Conservation (phyloP, 2,797 vertebrate species). For the Melanotaenia boesemani region DNA sequence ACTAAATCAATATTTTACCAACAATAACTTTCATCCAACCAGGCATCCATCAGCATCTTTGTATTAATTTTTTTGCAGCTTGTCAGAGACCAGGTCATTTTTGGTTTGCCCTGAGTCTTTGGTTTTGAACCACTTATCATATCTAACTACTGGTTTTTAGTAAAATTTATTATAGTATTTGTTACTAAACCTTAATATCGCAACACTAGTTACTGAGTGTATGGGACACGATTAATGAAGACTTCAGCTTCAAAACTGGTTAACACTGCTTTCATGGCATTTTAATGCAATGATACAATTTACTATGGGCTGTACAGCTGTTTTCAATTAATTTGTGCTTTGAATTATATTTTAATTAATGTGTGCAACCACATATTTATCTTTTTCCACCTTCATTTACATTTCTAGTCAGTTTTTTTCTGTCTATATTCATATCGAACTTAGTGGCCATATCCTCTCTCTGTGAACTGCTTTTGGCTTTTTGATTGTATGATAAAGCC, state of each 20-base stretch:
- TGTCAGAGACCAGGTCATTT: no score
- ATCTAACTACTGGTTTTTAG: no score
- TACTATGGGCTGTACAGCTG: background rate
- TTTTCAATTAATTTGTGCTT: background rate
- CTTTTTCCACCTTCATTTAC: background rate
- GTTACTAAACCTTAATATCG: no score
- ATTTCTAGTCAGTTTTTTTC: conserved; percentile 6
- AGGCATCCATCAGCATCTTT: no score
- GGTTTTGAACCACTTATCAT: no score
- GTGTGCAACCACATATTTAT: background rate
- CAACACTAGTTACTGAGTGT: no score
- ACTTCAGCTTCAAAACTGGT: background rate
- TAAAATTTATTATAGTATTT: no score
- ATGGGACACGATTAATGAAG: no score
- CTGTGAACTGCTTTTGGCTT: conserved; percentile 15
- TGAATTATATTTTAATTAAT: background rate
- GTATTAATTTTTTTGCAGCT: no score
- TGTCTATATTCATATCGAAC: conserved; percentile 2
- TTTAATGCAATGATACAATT: background rate
- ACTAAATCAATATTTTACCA: no score
- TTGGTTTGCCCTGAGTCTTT: no score
- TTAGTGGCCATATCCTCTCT: conserved; percentile 4
- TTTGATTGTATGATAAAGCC: conserved; percentile 27
- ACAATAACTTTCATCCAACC: no score
- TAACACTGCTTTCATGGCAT: background rate